phyloP scores from a whole-genome alignment of 92 coral and sea anemone species.

The Zoanthus sociatus region DNA sequence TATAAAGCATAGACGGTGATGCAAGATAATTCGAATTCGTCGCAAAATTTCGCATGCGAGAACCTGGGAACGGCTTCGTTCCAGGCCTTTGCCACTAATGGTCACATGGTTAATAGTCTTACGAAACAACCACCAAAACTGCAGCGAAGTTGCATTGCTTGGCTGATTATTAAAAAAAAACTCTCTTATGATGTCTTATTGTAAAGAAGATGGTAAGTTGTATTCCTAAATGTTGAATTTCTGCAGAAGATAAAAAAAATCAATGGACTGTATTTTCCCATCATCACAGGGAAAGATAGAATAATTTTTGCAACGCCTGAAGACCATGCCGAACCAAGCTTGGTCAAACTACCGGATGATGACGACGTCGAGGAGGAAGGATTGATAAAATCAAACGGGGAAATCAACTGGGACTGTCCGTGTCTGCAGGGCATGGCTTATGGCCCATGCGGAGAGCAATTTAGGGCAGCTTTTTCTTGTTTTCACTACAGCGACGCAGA shows the following conservation, averaged over 20 bases:
- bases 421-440: conserved; percentile 99
- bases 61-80: conserved; percentile 19
- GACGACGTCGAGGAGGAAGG: conserved; percentile 94
- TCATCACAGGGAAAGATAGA: conserved; percentile 88
- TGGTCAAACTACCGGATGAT: conserved; percentile 76
- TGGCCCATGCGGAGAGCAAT: conserved; percentile 96
- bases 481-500: conserved; percentile 95
- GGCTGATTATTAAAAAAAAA: neutral
- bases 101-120: conserved; percentile 24
- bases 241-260: neutral
- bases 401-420: conserved; percentile 99
- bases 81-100: neutral
- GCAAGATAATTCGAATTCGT: too few relatives aligned
- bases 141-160: too few relatives aligned
- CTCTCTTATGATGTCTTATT: conserved; percentile 77
- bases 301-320: conserved; percentile 92
- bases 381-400: conserved; percentile 92
- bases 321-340: conserved; percentile 86
- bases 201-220: conserved; percentile 90
- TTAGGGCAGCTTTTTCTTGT: conserved; percentile 94
- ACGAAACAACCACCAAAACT: neutral
- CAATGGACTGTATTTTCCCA: neutral
- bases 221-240: neutral
- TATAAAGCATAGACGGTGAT: too few relatives aligned
- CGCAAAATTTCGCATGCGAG: too few relatives aligned